Base-by-base conservation (phyloP, 1,140 invertebrate genomes). In the Drosophila arawakana region DNA sequence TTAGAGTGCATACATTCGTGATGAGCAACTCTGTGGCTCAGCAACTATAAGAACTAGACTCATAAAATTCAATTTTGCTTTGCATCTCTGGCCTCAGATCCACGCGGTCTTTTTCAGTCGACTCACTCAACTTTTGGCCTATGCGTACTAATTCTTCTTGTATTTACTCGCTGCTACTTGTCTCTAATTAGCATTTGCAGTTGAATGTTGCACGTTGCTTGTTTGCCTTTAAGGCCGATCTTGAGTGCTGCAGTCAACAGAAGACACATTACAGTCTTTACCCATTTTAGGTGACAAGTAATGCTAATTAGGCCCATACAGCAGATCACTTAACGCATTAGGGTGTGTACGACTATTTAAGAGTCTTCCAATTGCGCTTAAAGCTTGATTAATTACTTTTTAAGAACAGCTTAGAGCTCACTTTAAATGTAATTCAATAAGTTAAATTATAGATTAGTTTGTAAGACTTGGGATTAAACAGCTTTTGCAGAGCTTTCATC, bases 111-210 rank as follows among this genome's bases (percentile, higher is more conserved):
- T 30, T 30, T 3, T 5, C 3, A 3, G 25, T 30, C 25, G 25
- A 30, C 25, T 30, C 1, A 30, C 25, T 30, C 25, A 6, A 30
- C 25, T 30, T 5, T 5, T 5, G 25, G 25, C 25, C 6, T 30
- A 5, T 5, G 2, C 25, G 18, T 30, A 30, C 25, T 30, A 30
- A 30, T 30, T 30, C 25, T 30, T 30, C 25, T 4, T 30, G 25
- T 30, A 30, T 60, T n/a, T n/a, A 35, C 2, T 8, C 8, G 8
- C n/a, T 55, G 49, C 61, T 18, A 15, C 30, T 46, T 35, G 61
- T 41, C 68, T 65, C 78, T 81, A 84, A 84, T 84, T 85, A 84
- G 81, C 81, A 78, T 57, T 65, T 76, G 67, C 76, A 68, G 63
- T 55, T 30, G 44, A 72, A 61, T 65, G 72, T 43, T 13, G 41